Base-by-base conservation (phyloP, 1,140 invertebrate species). In the Penaeus japonicus region DNA sequence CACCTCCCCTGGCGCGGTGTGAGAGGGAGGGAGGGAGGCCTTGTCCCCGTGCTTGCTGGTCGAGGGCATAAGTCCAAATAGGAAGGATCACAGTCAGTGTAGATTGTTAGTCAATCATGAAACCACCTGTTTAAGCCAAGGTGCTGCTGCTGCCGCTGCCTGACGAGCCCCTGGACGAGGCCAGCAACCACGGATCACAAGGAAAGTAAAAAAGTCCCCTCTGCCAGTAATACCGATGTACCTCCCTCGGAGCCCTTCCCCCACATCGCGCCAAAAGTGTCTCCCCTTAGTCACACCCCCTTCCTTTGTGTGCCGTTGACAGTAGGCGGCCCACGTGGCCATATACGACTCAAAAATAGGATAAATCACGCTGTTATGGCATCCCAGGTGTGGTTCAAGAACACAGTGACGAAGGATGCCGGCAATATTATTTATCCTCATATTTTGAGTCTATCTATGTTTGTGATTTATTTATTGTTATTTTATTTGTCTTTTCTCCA, bases 11-110 rank as follows among this genome's bases (percentile, higher is more conserved):
- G 53, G 77, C 70, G 57, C 57, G 54, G 85, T 80, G 75, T 80
- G 85, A 59, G 77, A 32, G 57, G 24, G 55, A 62, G 32, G 77
- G 77, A 32, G 57, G 24, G 55, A 62, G 32, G 35, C 35, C 27
- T 24, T 80, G 85, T 87, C 85, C 85, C 62, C 55, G n/a, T 87
- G 85, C 77, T 87, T 87, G 85, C 62, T 86, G n/a, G 77, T 55
- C 62, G 47, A 47, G 47, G 47, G 47, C 47, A 15, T 15, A 47
- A 12, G 47, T 47, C 47, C 47, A 47, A 1, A 47, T 15, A 47
- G 10, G 47, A 47, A 47, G 47, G 47, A 47, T 47, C 47, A 47
- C 47, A 12, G 47, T 47, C 47, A 47, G 47, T 47, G 47, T 47
- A 47, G 47, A 47, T 47, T 47, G 47, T 47, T 47, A 47, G 5